Base-by-base conservation (phyloP, 2,888 invertebrate genomes). In the Anoplius nigerrimus region DNA sequence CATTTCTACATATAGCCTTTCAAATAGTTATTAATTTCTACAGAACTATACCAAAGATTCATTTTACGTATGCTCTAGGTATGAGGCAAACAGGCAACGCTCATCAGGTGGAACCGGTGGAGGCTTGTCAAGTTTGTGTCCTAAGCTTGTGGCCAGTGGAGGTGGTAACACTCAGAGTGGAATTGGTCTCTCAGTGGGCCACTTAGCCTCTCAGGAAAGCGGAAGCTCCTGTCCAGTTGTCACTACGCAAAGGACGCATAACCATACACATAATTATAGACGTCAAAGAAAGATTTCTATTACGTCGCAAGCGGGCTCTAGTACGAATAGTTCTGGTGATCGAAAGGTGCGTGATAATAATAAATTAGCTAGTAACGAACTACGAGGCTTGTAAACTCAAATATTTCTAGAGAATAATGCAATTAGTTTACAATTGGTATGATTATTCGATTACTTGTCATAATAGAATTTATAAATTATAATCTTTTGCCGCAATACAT, bases 21-120 rank as follows among this genome's bases (percentile, higher is more conserved):
- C 34, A 11, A 34, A 1, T 11, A 34, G 11, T 34, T 34, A 13
- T 11, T 2, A 1, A 3, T 34, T 34, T 6, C 11, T 34, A 34
- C 1, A 34, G 6, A 1, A 1, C 34, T 11, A 34, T 34, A 34
- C 6, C 34, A 34, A 34, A 45, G 5, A 48, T 24, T 22, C 58
- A 48, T 71, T n/a, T 63, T 68, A 46, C 62, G 4, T 24, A 48
- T 69, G 67, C 87, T 86, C n/a, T 80, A 88, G 88, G 88, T 88
- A 88, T 88, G 88, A 88, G 80, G 87, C 88, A 82, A 88, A 86
- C 71, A 87, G 88, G 81, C 88, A 88, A 75, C 85, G 87, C 72
- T 81, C 87, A 78, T 84, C 88, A 70, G 84, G 87, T 69, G 87
- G 87, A 78, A 84, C 84, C 76, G 84, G 85, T 66, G 84, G 84